phyloP scores from a whole-genome alignment of 2,888 invertebrate species.

The Lumbricus terrestris region DNA sequence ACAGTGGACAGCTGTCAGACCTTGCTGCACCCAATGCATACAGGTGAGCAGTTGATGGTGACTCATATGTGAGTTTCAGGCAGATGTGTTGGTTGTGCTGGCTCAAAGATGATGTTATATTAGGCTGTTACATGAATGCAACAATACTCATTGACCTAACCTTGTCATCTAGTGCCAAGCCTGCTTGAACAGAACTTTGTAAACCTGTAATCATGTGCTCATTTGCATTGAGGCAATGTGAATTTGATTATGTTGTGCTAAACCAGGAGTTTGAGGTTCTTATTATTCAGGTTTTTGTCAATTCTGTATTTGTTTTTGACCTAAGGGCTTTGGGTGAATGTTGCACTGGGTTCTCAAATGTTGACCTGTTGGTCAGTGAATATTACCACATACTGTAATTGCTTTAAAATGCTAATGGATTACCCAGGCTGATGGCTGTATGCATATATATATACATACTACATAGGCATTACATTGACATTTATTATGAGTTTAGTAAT shows the following conservation, averaged over 20 bases:
- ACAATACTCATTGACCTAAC: neutral
- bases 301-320: neutral
- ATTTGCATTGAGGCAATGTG: too few species aligned
- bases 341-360: neutral
- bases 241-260: neutral
- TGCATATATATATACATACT: neutral
- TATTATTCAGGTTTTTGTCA: neutral
- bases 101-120: neutral
- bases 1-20: conserved; percentile 65
- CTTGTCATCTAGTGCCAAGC: neutral
- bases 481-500: neutral
- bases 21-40: conserved; percentile 71
- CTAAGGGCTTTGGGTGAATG: neutral
- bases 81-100: neutral
- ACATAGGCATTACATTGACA: neutral
- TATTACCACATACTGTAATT: neutral
- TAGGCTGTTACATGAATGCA: neutral
- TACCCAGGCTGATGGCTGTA: neutral
- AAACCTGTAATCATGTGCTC: neutral
- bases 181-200: neutral
- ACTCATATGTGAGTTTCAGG: neutral
- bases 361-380: neutral
- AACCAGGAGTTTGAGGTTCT: neutral
- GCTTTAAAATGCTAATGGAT: neutral
- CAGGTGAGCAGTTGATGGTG: conserved; percentile 46